Evolutionary conservation across 2,888 invertebrate species (phyloP).

Genomic region (Lutraria lutraria): DNA sequence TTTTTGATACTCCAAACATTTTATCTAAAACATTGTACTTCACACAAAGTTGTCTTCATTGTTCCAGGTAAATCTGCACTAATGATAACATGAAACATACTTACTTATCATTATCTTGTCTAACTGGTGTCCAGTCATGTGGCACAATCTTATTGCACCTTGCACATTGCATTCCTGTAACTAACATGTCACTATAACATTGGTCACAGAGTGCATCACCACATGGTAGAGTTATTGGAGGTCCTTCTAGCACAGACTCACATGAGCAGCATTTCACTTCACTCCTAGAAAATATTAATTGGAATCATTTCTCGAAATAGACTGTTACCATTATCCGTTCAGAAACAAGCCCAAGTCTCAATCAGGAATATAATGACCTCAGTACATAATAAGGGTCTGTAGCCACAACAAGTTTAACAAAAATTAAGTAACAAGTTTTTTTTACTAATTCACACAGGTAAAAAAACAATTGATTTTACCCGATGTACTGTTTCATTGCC

Average conservation of each 20-base stretch:
- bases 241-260: slow-evolving; percentile 63
- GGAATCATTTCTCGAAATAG: not conserved
- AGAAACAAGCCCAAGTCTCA: not conserved
- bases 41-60: not conserved
- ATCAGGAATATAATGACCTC: no score
- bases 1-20: not conserved
- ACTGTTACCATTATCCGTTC: not conserved
- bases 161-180: slow-evolving; percentile 55
- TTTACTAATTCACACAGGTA: not conserved
- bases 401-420: no score
- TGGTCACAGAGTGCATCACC: slow-evolving; percentile 71
- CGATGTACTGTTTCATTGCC: slow-evolving; percentile 49
- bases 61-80: no score
- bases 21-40: not conserved
- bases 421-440: no score
- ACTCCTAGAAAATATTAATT: slow-evolving; percentile 20
- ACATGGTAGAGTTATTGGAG: slow-evolving; percentile 76
- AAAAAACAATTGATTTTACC: slow-evolving; percentile 22
- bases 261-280: slow-evolving; percentile 65
- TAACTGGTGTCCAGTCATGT: slow-evolving; percentile 13
- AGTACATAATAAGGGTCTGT: no score
- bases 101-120: slow-evolving; percentile 9
- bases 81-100: not conserved
- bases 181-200: slow-evolving; percentile 67
- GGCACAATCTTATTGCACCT: slow-evolving; percentile 46